These are phyloP conservation scores for Aplocera efformata DNA, from an alignment of 2,888 invertebrate species.

Conservation along the genomic window DNA sequence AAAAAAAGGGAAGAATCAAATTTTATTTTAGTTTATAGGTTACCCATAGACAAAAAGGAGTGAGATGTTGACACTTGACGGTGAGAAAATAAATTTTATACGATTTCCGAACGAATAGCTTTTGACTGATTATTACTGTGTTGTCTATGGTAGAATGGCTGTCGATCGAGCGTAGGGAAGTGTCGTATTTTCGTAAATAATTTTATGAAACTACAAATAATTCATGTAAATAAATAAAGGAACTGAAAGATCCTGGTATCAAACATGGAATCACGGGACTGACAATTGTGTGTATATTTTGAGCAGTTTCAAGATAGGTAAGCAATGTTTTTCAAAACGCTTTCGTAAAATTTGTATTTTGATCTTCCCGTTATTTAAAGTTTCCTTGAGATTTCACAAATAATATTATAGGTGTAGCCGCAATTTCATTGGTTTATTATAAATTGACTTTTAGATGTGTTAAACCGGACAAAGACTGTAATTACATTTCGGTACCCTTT, in stretches of 20 bases:
- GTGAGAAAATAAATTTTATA: no score
- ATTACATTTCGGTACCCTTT: constrained; percentile 67
- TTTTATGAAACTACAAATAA: constrained; percentile 44
- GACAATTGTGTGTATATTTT: constrained; percentile 44
- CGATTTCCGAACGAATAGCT: no score
- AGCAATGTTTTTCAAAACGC: constrained; percentile 46
- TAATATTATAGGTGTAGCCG: constrained; percentile 3
- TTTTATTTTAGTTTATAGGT: constrained; percentile 3
- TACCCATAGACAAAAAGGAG: no score
- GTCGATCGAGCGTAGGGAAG: constrained; percentile 60
- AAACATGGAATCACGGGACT: constrained; percentile 64
- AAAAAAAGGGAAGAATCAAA: neutral
- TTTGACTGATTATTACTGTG: no score
- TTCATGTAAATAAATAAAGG: constrained; percentile 44
- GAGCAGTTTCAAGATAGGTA: constrained; percentile 58
- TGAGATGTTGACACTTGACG: neutral
- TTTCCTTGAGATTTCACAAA: constrained; percentile 10
- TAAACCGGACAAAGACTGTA: constrained; percentile 36
- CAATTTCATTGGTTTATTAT: constrained; percentile 6
- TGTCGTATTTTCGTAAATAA: constrained; percentile 53
- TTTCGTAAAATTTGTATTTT: constrained; percentile 41
- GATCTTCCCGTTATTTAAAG: constrained; percentile 34
- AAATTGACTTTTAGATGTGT: constrained; percentile 22
- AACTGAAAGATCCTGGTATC: constrained; percentile 31
- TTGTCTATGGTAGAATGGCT: constrained; percentile 59